Evolutionary conservation across 2,888 invertebrate genomes (phyloP), one percentile per base, ranked within the genome.

Genomic region (Drosophila birchii): DNA sequence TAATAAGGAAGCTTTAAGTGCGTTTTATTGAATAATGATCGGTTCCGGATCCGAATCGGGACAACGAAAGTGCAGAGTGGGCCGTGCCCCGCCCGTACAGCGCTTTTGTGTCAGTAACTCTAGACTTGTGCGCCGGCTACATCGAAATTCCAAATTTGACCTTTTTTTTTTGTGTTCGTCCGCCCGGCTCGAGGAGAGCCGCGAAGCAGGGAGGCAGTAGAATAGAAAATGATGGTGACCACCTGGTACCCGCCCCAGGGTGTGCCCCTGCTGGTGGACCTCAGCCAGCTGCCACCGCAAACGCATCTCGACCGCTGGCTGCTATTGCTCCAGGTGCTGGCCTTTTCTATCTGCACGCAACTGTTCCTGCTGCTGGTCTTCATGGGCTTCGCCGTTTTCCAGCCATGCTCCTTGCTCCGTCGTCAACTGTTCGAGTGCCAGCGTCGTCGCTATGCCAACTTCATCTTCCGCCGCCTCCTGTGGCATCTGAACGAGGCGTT

Each of bases 401-500:
- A 69, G 14, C 74, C 74, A 1, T 47, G 44, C 44, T 20, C 55
- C 3, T 16, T 68, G 44, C 61, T 71, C 14, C 70, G 68, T 1
- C 59, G 57, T 9, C 63, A 78, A 38, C 23, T 60, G 0, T 75
- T 66, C 32, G 75, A 66, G 62, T 41, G 34, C 23, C 59, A 23
- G 18, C 81, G 84, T 11, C 66, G 63, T 0, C 72, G 66, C 11
- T 82, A 58, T 18, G 55, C 63, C 14, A 75, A 61, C 45, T 86
- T 76, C 26, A 75, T 82, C 9, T 70, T 86, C 29, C 78, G 84
- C 0, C 84, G 81, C 0, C 51, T 86, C 6, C 44, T 82, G 55
- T 57, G 70, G 8, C 75, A 83, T 8, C 44, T 82, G 4, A 80
- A 80, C 32, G 16, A 12, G 14, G 80, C 76, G 0, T 29, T 71